Evolutionary conservation across 2,888 invertebrate species (phyloP).

Genomic region (Nomada fucata): DNA sequence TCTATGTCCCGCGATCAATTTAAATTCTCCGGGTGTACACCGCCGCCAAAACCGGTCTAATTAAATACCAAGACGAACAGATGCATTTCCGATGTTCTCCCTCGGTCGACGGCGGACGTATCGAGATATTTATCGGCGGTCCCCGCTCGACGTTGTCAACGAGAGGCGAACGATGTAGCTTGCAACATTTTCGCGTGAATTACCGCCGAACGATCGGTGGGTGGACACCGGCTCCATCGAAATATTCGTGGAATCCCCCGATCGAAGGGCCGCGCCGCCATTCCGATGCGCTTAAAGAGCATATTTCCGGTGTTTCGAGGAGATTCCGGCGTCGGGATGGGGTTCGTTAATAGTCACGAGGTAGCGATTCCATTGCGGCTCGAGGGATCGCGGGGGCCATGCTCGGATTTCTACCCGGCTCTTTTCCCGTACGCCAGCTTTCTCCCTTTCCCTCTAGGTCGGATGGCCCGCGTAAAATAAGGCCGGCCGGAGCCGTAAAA

Average conservation of each 20-base stretch:
- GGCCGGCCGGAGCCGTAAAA: conserved; percentile 75
- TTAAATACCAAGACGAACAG: not conserved
- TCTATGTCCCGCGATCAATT: not conserved
- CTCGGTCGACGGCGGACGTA: conserved; percentile 12
- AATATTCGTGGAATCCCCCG: conserved; percentile 52
- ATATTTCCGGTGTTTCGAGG: conserved; percentile 43
- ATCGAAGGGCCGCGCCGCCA: conserved; percentile 18
- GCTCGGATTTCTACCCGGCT: conserved; percentile 50
- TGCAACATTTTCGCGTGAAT: conserved; percentile 47
- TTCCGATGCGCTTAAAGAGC: conserved; percentile 40
- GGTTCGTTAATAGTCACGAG: conserved; percentile 50
- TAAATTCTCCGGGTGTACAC: not conserved
- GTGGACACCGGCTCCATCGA: conserved; percentile 22
- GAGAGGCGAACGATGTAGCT: conserved; percentile 21
- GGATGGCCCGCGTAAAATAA: conserved; percentile 74
- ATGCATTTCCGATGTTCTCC: not conserved
- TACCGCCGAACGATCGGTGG: conserved; percentile 40
- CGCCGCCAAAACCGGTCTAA: conserved; percentile 2
- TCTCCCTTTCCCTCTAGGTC: conserved; percentile 6
- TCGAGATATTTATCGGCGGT: conserved; percentile 38
- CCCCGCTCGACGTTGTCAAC: conserved; percentile 15
- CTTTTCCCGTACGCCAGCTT: conserved; percentile 23
- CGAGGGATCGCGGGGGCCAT: conserved; percentile 16
- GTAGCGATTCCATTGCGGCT: conserved; percentile 22
- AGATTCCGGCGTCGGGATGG: not conserved